Conservation (phyloP, 2,888 invertebrate species). For the Sinopyrophorus schimmeli region DNA sequence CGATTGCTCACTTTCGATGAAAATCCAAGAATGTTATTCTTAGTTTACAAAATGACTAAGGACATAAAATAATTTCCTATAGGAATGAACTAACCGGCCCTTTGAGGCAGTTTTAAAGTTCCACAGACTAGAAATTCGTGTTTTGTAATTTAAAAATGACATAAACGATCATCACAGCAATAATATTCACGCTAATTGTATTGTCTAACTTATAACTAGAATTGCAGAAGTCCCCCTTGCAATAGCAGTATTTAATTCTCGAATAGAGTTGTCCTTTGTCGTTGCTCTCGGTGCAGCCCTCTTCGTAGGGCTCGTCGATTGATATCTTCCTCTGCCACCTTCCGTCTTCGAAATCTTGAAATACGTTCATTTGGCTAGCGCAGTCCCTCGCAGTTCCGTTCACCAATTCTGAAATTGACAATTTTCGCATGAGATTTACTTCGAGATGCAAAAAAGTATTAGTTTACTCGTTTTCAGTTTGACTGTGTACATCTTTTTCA, state of each 20-base stretch:
- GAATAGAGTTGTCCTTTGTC: slow-evolving; percentile 66
- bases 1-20: too few relatives aligned
- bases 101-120: too few relatives aligned
- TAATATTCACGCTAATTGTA: slow-evolving; percentile 41
- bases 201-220: slow-evolving; percentile 45
- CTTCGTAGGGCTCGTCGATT: slow-evolving; percentile 71
- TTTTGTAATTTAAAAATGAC: slow-evolving; percentile 18
- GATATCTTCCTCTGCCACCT: slow-evolving; percentile 68
- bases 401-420: slow-evolving; percentile 64
- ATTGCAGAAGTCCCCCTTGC: slow-evolving; percentile 75
- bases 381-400: slow-evolving; percentile 70
- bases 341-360: slow-evolving; percentile 64
- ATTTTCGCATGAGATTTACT: neutral
- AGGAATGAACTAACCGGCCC: too few relatives aligned
- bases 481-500: slow-evolving; percentile 71
- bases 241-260: slow-evolving; percentile 74
- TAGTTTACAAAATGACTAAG: too few relatives aligned
- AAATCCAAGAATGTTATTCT: too few relatives aligned
- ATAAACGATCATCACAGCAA: slow-evolving; percentile 28
- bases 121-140: too few relatives aligned
- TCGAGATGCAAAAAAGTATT: neutral
- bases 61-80: too few relatives aligned
- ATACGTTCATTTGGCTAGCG: slow-evolving; percentile 71
- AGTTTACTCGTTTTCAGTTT: slow-evolving; percentile 65
- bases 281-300: slow-evolving; percentile 69